phyloP scores from a whole-genome alignment of 2,113 vertebrate species.

The Peromyscus polionotus region DNA sequence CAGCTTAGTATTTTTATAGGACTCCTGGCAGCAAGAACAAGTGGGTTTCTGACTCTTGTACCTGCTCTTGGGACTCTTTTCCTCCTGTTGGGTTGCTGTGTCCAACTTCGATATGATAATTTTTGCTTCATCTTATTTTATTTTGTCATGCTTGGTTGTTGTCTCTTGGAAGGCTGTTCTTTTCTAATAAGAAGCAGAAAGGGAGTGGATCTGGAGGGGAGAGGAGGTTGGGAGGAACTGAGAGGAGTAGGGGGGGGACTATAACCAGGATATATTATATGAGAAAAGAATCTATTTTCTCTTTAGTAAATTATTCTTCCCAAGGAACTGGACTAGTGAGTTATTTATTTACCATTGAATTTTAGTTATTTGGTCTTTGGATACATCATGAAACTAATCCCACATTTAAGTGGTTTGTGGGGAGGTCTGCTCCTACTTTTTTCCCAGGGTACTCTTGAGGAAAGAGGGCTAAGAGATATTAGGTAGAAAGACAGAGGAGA shows the following conservation, averaged over 20 bases:
- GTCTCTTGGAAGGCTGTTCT: not conserved
- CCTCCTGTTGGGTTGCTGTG: not conserved
- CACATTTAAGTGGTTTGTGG: not conserved
- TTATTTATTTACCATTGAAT: not conserved
- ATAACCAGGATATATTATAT: not conserved
- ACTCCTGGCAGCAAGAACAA: not conserved
- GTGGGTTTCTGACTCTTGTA: not conserved
- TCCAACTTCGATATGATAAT: not conserved
- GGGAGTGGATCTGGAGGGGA: not conserved
- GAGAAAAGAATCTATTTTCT: not conserved
- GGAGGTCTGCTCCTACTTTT: too few relatives aligned
- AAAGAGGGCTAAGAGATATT: too few relatives aligned
- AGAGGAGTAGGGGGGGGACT: not conserved
- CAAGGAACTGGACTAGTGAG: not conserved
- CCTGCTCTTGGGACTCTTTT: not conserved
- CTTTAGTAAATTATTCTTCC: conserved; percentile 9
- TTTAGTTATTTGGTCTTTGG: not conserved
- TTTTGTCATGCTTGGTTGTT: not conserved
- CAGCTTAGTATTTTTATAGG: not conserved
- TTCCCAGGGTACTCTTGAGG: too few relatives aligned
- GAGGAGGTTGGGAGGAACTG: not conserved
- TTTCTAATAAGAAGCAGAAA: not conserved
- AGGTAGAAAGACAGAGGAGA: too few relatives aligned
- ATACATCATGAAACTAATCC: not conserved
- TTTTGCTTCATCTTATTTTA: not conserved